These are phyloP conservation scores for Nemopilema nomurai DNA, from an alignment of 30 jellyfish, hydroid and myxozoan species.

Conservation along the genomic window DNA sequence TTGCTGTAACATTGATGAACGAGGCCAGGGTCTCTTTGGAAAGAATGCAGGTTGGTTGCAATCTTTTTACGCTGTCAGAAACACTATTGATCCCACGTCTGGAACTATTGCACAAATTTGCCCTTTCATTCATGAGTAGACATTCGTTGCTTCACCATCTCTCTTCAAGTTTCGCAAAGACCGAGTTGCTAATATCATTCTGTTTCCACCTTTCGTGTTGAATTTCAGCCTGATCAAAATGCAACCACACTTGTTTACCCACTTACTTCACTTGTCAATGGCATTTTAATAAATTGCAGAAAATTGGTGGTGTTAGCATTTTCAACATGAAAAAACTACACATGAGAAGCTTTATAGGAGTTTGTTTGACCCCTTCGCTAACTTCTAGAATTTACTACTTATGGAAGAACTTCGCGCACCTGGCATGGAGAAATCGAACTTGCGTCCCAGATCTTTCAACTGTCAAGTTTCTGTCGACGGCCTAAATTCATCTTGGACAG, in stretches of 20 bases:
- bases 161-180: no score
- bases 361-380: background rate
- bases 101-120: background rate
- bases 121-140: no score
- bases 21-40: constrained; percentile 84
- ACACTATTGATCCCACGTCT: background rate
- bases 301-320: background rate
- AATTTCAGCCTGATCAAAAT: no score
- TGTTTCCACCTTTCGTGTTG: no score
- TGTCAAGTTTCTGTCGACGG: constrained; percentile 69
- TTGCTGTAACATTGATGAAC: constrained; percentile 79
- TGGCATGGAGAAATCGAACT: constrained; percentile 38
- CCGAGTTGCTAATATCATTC: no score
- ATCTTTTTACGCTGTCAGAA: background rate
- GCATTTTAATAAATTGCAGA: background rate
- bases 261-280: background rate
- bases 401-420: constrained; percentile 69
- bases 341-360: background rate
- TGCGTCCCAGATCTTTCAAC: constrained; percentile 83
- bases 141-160: no score
- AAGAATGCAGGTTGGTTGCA: constrained; percentile 74
- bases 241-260: no score
- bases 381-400: constrained; percentile 48
- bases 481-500: constrained; percentile 86
- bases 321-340: background rate